Percentiles rank a stretch among this genome's conserved stretches.
Evolutionary conservation across 2,888 invertebrate species (phyloP).

Genomic region (Neria commutata): DNA sequence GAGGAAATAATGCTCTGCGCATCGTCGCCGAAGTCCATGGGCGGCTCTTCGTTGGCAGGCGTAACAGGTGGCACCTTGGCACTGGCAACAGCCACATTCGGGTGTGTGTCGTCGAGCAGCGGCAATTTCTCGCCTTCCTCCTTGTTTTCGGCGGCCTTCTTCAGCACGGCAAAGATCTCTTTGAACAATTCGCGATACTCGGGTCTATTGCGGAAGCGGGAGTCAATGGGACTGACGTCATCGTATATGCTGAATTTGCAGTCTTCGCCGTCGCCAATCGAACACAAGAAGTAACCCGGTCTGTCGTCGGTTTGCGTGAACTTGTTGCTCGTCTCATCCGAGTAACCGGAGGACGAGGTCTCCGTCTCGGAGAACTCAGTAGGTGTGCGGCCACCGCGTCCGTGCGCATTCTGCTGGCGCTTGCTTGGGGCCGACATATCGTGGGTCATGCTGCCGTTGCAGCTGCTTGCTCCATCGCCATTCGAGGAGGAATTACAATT

Average conservation of each 20-base stretch:
- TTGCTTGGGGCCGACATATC: constrained; percentile 8
- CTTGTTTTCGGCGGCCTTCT: constrained; percentile 83
- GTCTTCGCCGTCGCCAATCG: constrained; percentile 84
- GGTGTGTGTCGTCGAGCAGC: constrained; percentile 70
- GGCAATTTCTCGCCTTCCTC: constrained; percentile 80
- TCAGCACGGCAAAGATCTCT: constrained; percentile 82
- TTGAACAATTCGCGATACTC: constrained; percentile 82
- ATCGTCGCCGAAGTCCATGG: constrained; percentile 66
- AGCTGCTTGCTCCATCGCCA: constrained; percentile 24
- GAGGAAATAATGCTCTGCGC: constrained; percentile 78
- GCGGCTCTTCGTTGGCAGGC: constrained; percentile 70
- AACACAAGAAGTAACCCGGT: constrained; percentile 82
- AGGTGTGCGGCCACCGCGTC: constrained; percentile 70
- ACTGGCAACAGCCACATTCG: constrained; percentile 29
- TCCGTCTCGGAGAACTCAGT: constrained; percentile 85
- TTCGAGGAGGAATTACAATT: constrained; percentile 15
- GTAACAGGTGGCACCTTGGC: constrained; percentile 72
- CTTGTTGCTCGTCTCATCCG: constrained; percentile 84
- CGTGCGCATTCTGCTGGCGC: not conserved
- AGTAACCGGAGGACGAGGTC: constrained; percentile 83
- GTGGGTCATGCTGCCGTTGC: constrained; percentile 33
- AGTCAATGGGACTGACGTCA: constrained; percentile 79
- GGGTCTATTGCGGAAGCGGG: constrained; percentile 80
- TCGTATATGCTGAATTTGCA: constrained; percentile 86
- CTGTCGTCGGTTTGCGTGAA: constrained; percentile 81